Percentiles rank a stretch among this genome's conserved stretches.
Evolutionary conservation across 2,888 invertebrate genomes (phyloP).

Genomic region (Podotricha telesiphe): DNA sequence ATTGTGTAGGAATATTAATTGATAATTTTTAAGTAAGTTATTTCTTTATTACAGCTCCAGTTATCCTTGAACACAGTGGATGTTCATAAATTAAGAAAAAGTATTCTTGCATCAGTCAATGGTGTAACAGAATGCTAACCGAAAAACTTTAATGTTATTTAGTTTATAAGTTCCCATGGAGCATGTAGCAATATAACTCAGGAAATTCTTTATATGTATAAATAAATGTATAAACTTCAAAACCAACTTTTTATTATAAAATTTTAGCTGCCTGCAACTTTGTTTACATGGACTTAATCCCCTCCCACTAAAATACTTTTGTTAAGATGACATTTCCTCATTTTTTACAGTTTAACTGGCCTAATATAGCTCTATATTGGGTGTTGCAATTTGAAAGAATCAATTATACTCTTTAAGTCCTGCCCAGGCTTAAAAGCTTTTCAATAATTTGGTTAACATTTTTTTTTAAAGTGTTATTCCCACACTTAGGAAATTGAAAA

Average conservation of each 20-base stretch:
- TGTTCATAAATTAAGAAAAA: slow-evolving; percentile 48
- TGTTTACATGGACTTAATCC: no score
- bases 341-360: no score
- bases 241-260: not conserved
- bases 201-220: not conserved
- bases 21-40: not conserved
- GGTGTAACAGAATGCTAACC: not conserved
- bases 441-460: no score
- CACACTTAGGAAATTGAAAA: no score
- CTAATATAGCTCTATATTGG: no score
- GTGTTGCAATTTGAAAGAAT: no score
- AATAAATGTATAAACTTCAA: not conserved
- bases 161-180: slow-evolving; percentile 8
- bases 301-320: no score
- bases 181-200: not conserved
- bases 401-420: no score
- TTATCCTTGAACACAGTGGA: slow-evolving; percentile 71
- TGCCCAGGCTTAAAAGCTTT: no score
- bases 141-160: slow-evolving; percentile 4
- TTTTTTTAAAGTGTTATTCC: no score
- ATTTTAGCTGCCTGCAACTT: not conserved
- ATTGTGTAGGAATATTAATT: not conserved
- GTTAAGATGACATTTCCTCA: no score
- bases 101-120: not conserved
- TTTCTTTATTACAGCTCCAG: slow-evolving; percentile 63